These are phyloP conservation scores for Dicrurus megarhynchus DNA, from an alignment of 2,113 vertebrate genomes.

Conservation along the genomic window DNA sequence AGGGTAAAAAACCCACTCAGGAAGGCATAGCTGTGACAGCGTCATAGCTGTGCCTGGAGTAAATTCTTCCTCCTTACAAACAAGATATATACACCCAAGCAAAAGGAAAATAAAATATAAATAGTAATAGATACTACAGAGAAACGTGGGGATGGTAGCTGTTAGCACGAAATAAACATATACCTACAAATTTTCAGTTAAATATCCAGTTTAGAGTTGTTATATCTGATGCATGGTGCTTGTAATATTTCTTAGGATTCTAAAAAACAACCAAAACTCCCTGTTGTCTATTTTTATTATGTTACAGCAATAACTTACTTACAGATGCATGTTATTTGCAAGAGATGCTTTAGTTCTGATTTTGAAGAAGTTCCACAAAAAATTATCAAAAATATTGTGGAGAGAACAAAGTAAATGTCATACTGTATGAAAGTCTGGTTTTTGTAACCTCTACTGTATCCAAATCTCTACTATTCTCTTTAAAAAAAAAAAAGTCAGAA, in stretches of 20 bases:
- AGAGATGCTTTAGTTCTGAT: background rate
- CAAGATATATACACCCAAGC: background rate
- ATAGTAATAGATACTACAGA: background rate
- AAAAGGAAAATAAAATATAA: background rate
- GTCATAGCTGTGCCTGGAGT: background rate
- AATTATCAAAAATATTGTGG: background rate
- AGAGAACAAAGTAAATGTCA: background rate
- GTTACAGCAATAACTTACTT: background rate
- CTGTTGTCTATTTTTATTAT: background rate
- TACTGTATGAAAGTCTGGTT: rapidly evolving
- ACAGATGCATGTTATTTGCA: background rate
- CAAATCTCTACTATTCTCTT: background rate
- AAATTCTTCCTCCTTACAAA: background rate
- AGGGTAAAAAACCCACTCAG: background rate
- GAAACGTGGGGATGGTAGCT: background rate
- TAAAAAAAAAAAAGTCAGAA: background rate
- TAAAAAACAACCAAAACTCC: background rate
- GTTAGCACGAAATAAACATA: background rate
- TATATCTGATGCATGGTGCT: rapidly evolving
- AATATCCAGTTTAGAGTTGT: background rate
- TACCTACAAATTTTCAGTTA: background rate
- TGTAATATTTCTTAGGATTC: background rate
- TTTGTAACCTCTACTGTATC: background rate
- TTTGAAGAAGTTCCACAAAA: background rate
- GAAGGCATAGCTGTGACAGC: background rate